Base-by-base conservation (phyloP, 53 echinoderm and acorn worm genomes). In the Echinometra lucunter region DNA sequence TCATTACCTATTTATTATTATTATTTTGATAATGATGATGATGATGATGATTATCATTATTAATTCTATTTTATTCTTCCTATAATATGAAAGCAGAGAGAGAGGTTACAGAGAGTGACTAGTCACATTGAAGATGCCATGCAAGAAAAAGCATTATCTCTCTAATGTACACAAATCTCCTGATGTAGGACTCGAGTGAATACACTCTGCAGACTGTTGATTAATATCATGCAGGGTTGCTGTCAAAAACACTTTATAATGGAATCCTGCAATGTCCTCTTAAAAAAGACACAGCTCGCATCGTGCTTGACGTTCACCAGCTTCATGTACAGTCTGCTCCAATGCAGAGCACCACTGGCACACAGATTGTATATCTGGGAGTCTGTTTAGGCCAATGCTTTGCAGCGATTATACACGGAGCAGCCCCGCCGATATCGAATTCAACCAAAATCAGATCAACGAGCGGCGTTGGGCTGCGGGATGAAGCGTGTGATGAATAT, bases 191-290 rank as follows among this genome's bases (percentile, higher is more conserved):
- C 44, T 81, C 81, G 38, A 81, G 81, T 81, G 81, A 81, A 81
- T 81, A 18, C 81, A 81, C 81, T 81, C 81, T 81, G 23, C 21
- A 81, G 40, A 81, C 81, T 44, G 42, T 81, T 81, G 81, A 81
- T 81, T 81, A 81, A 81, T 81, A 81, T 44, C 81, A 81, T 81
- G 81, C 81, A 40, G 81, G 40, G 81, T 44, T 81, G 81, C 81
- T 81, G 81, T 81, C 81, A 81, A 2, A 81, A 81, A 4, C 81
- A 81, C 81, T 81, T 81, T 81, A 40, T 44, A 25, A 44, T 42
- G 81, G 81, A 40, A 81, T 81, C 44, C 81, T 42, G 81, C 81
- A 81, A 44, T 81, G 44, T 72, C 42, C 44, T 25, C 45, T 44
- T 44, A 18, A 81, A 81, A 81, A 72, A 32, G 72, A 72, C 72